Base-by-base conservation (phyloP, 2,797 vertebrate species). In the Schizothorax lantsangensis region DNA sequence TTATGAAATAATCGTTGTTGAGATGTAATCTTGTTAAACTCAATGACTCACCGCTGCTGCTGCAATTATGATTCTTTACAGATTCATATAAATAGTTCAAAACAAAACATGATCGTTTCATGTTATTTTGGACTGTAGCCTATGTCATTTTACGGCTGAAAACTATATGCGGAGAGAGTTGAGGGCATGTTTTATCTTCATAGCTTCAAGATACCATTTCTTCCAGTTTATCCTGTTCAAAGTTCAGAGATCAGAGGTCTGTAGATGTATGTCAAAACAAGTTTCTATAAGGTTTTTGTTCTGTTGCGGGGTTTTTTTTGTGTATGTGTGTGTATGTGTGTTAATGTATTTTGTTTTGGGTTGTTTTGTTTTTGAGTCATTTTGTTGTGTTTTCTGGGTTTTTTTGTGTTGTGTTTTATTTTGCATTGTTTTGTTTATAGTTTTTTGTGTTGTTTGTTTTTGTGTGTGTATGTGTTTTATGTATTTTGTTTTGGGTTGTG, bases 221-320 rank as follows among this genome's bases (percentile, higher is more conserved):
- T 52, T 83, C n/a, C 17, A 59, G 49, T 26, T 40, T 6, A 38
- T 17, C 9, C 30, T 17, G 19, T 17, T 73, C 2, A 83, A 19
- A 71, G 30, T 33, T 75, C 9, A 30, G 43, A 30, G 81, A n/a
- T 43, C 69, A 83, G 30, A 84, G 40, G 26, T 47, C 4, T 84
- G 19, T n/a, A 64, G 52, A 84, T 62, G 33, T 62, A 66, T 26
- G 23, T 57, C n/a, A 59, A 57, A 43, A 43, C 15, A 5, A 26
- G 12, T 62, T 15, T n/a, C n/a, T 64, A 6, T 9, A 62, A 17
- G 19, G 30, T 64, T 36, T 66, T 47, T 38, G 59, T 0, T 40
- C 54, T 43, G 43, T 10, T 43, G 43, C 43, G 9, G 43, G 11
- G 43, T 2, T 10, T 43, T 43, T 5, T 21, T 54, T 8, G 7